Evolutionary conservation across 2,113 vertebrate genomes (phyloP), one percentile per base, ranked within the genome.

Genomic region (Solea senegalensis): DNA sequence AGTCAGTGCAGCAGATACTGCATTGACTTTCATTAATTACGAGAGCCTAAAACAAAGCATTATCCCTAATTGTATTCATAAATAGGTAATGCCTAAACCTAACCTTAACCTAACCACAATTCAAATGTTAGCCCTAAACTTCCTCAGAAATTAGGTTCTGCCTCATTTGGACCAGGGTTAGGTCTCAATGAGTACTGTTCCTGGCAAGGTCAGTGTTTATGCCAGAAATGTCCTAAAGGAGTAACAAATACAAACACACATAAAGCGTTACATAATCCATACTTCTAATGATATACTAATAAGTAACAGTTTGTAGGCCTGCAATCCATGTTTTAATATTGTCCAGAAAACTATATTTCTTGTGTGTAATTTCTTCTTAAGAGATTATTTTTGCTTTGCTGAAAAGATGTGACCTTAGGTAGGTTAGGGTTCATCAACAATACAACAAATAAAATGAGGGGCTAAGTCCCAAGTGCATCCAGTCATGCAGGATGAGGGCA

Each of bases 361-460:
- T 9, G 34, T 48, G 45, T 48, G 45, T 48, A 11, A 48, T 48
- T 48, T 48, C 45, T 48, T 48, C 1, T 14, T 5, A 48, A 10
- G 4, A 48, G 14, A 48, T 48, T 48, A 14, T 4, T 12, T 28
- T 67, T 55, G 48, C 26, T 14, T 58, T 61, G 78, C 62, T 78
- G 54, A 79, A 86, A 84, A 72, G 46, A 85, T 21, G 76, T 57
- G 50, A 70, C 66, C 76, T 64, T 69, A 74, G 69, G 85, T 51
- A 65, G 81, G 75, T 83, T 67, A 74, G 65, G 73, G 85, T 79
- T 85, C 74, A 87, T 76, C 76, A 81, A 66, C 52, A 83, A 79
- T 76, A 67, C 65, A 84, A 75, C 81, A 66, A 83, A 89, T 84
- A 74, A 83, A 77, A 89, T 89, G 67, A 83, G 58, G 52, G 70